Percentiles rank a stretch among this genome's conserved stretches.
Evolutionary conservation across 1,140 invertebrate genomes (phyloP).

Genomic region (Conopomorpha cramerella): DNA sequence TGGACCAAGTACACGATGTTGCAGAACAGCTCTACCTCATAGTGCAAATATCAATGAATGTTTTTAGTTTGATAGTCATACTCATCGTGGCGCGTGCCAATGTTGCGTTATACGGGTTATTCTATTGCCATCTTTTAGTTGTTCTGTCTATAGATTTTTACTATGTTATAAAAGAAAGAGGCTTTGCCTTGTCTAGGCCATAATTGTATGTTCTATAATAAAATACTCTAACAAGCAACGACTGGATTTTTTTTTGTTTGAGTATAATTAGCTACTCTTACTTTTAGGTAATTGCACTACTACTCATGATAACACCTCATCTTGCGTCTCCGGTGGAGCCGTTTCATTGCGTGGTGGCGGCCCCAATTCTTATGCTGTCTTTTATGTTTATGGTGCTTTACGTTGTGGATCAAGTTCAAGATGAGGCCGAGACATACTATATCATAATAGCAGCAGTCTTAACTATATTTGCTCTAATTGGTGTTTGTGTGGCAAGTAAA

Average conservation of each 20-base stretch:
- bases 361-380: slow-evolving; percentile 38
- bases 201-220: slow-evolving; percentile 8
- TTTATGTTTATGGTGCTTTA: slow-evolving; percentile 34
- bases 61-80: slow-evolving; percentile 14
- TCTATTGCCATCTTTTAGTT: slow-evolving; percentile 34
- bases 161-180: slow-evolving; percentile 33
- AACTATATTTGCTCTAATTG: slow-evolving; percentile 19
- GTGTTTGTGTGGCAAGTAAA: slow-evolving; percentile 23
- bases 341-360: slow-evolving; percentile 30
- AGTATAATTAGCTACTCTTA: slow-evolving; percentile 16
- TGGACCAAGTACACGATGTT: slow-evolving; percentile 41
- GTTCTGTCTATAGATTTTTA: slow-evolving; percentile 33
- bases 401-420: slow-evolving; percentile 38
- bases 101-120: slow-evolving; percentile 24
- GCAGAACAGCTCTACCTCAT: slow-evolving; percentile 37
- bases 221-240: slow-evolving; percentile 14
- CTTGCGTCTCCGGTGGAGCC: slow-evolving; percentile 35
- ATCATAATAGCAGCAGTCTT: slow-evolving; percentile 26
- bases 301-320: slow-evolving; percentile 42
- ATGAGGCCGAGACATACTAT: slow-evolving; percentile 40
- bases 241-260: slow-evolving; percentile 14
- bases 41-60: slow-evolving; percentile 21
- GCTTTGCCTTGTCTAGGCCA: slow-evolving; percentile 16
- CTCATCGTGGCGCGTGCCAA: slow-evolving; percentile 10
- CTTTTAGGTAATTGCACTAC: slow-evolving; percentile 50